Evolutionary conservation across 2,113 vertebrate species (phyloP), one percentile per base, ranked within the genome.

Genomic region (Thamnophis sirtalis): DNA sequence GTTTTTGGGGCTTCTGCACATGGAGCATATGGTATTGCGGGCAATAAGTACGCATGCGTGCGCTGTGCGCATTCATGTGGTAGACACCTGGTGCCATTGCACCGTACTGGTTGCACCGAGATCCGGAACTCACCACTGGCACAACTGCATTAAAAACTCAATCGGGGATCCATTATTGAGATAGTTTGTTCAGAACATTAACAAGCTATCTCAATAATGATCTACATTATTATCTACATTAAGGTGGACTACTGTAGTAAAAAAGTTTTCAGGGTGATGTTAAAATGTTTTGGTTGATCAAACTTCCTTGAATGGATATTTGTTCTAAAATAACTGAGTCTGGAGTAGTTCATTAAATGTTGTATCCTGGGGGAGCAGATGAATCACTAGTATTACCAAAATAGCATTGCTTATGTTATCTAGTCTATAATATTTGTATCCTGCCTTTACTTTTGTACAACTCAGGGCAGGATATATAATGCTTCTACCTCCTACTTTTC

Each of bases 391-490:
- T 54, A 26, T 91, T 26, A 43, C 1, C 11, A 88, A 43, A 88
- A 48, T 38, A 17, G 38, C 60, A 87, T 19, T 73, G 33, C 28
- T 73, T 33, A 49, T 92, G 96, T 95, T 94, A 95, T 50, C 10
- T 10, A 63, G 13, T 50, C 26, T 38, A 33, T 6, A n/a, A 38
- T 33, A 73, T 80, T 80, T 80, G 73, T 43, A 80, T 21, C 17
- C 73, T 73, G 73, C 17, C 17, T 21, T 80, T 21, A 43, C 1
- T 38, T 38, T 80, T 80, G 15, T 80, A 43, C 33, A 38, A 80
- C 33, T 80, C 73, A 80, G 17, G 33, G 33, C 33, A 80, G 73
- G 17, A 21, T 80, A 4, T 80, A 80, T 80, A 80, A 80, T 80
- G 33, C 33, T 43, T 2, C 68, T 80, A 8, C 68, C 4, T 80